Base-by-base conservation (phyloP, 2,797 vertebrate species). In the Rhynchonycteris naso region DNA sequence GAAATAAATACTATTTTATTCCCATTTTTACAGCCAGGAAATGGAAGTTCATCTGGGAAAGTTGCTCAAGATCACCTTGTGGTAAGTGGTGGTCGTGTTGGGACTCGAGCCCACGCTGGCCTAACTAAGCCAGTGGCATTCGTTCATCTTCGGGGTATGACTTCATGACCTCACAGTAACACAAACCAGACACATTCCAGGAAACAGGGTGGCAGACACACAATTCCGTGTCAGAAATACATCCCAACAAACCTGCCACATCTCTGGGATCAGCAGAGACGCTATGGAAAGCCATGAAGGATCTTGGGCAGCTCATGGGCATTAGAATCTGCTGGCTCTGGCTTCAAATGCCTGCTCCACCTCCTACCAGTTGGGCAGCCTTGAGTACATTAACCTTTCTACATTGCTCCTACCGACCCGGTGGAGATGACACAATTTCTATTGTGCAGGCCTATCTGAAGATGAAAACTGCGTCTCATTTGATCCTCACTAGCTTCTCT, bases 1-100 rank as follows among this genome's bases (percentile, higher is more conserved):
- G 65, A 88, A 75, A 14, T 26, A 92, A 92, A 92, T 30, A 54
- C 33, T 28, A 43, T 38, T 74, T 93, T 33, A 93, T 68, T 82
- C 61, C 38, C 54, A 78, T 80, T 76, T 76, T 15, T n/a, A 50
- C 72, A 92, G 38, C 43, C 21, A 38, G 65, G 59, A 69, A 75
- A 63, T 50, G 47, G 14, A 80, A n/a, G 8, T 22, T 74, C n/a
- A 30, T 22, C n/a, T 8, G 54, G 59, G 61, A 30, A 38, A 54
- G 71, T 16, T 80, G 47, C 35, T 61, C n/a, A 43, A 7, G 52
- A 35, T 61, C 88, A 54, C 19, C 47, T 21, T 63, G 88, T 26
- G 75, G 33, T 11, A 30, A 83, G 7, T 21, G 21, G 7, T 7
- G 54, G n/a, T 4, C 15, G 59, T 12, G 10, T 4, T 16, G 21